Evolutionary conservation across 2,888 invertebrate genomes (phyloP), one percentile per base, ranked within the genome.

Genomic region (Allygus modestus): DNA sequence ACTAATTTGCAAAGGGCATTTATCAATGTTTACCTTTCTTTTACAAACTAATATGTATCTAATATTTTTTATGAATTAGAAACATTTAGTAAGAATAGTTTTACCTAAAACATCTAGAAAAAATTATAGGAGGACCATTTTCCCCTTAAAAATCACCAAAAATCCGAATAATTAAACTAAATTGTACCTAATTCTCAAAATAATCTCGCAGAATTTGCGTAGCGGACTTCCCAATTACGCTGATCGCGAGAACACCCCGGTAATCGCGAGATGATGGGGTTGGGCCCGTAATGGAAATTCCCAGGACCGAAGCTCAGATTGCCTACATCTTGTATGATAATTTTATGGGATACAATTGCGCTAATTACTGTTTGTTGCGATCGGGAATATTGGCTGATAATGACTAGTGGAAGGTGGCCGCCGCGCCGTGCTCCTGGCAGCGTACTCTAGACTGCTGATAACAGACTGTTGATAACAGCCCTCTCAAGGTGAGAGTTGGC

Each of bases 251-350:
- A 58, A 65, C 65, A 65, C 31, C 28, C 15, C 28, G 31, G 65
- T 65, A 65, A 65, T 65, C 12, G 65, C 12, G 28, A 20, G 58
- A 58, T 58, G 20, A 20, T 23, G 58, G 58, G 58, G 58, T 58
- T 51, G 4, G 51, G n/a, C 51, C 4, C 17, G 12, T 65, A 65
- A 65, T 65, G 65, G 65, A 65, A 65, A 58, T 4, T 4, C 20
- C 26, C 51, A 37, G 37, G 51, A 15, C 58, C 26, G 58, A 58
- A 12, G 17, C 65, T 12, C 28, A 31, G 31, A 65, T 65, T 31
- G 65, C 65, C 28, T 0, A 28, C 65, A 65, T 65, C 65, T 65
- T 28, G 65, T 65, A 65, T 65, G 65, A 65, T 65, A 65, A 65
- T 65, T 26, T 65, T 65, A 65, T 65, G 65, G 65, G 65, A 17